phyloP scores from a whole-genome alignment of 2,797 vertebrate species.

The Thunnus albacares region DNA sequence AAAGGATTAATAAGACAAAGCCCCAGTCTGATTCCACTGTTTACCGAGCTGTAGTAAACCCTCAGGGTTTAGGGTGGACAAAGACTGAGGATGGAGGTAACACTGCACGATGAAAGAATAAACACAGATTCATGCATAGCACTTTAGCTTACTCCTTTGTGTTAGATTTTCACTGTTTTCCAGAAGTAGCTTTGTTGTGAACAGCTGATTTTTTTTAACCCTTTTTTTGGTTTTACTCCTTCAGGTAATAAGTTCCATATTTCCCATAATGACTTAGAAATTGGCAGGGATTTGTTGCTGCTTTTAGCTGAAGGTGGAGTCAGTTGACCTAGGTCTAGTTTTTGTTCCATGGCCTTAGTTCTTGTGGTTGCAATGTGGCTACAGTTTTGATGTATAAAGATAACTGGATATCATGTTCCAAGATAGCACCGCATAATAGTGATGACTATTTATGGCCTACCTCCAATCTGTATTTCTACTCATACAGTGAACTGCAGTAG shows the following conservation, averaged over 20 bases:
- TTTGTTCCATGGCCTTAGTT: not conserved
- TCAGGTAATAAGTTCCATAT: not conserved
- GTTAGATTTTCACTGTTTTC: not conserved
- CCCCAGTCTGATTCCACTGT: slow-evolving; percentile 8
- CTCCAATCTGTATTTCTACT: slow-evolving; percentile 23
- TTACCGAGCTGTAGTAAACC: slow-evolving; percentile 19
- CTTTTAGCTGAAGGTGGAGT: not conserved
- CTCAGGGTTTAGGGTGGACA: slow-evolving; percentile 28
- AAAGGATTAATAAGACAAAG: slow-evolving; percentile 41
- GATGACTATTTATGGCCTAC: slow-evolving; percentile 15
- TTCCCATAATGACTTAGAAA: slow-evolving; percentile 8
- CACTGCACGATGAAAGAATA: slow-evolving; percentile 7
- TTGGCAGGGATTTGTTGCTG: not conserved
- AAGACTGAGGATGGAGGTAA: slow-evolving; percentile 27
- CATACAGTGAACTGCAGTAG: slow-evolving; percentile 1
- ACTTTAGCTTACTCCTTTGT: slow-evolving; percentile 8
- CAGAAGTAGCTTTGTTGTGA: slow-evolving; percentile 1
- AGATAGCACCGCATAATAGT: not conserved
- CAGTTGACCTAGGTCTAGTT: not conserved
- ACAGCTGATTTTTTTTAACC: slow-evolving; percentile 13
- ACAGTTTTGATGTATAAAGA: not conserved
- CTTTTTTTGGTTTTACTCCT: not conserved
- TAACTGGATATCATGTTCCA: not conserved
- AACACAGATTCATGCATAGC: slow-evolving; percentile 20
- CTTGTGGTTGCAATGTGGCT: not conserved